These are phyloP conservation scores for Triops cancriformis DNA, from an alignment of 1,140 invertebrate species.

Conservation along the genomic window DNA sequence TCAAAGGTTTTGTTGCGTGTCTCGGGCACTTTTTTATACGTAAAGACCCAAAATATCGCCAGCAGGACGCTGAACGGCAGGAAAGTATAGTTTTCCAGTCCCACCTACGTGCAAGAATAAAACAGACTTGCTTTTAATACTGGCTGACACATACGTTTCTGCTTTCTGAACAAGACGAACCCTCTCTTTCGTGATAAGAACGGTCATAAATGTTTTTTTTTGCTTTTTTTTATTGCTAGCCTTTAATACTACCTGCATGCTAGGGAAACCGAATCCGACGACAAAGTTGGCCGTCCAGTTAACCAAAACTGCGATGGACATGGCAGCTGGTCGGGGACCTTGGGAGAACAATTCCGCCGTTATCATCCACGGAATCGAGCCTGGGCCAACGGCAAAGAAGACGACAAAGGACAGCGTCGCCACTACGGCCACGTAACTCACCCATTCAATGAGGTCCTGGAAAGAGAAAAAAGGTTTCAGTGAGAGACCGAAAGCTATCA, in stretches of 20 bases:
- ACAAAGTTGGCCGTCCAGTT: slow-evolving; percentile 98
- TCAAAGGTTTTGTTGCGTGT: slow-evolving; percentile 98
- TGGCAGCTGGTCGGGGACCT: slow-evolving; percentile 89
- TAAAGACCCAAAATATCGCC: slow-evolving; percentile 94
- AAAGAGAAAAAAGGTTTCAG: not conserved
- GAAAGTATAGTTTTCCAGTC: slow-evolving; percentile 90
- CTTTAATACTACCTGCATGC: slow-evolving; percentile 13
- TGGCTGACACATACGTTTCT: not conserved
- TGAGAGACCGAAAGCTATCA: too few species aligned
- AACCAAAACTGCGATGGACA: slow-evolving; percentile 93
- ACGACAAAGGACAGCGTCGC: slow-evolving; percentile 90
- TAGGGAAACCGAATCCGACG: slow-evolving; percentile 84
- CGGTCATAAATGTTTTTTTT: not conserved
- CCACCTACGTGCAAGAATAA: slow-evolving; percentile 54
- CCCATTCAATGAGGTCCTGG: slow-evolving; percentile 96
- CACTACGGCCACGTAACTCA: slow-evolving; percentile 89
- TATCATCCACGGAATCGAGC: slow-evolving; percentile 98
- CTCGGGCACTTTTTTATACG: slow-evolving; percentile 95
- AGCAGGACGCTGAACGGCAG: slow-evolving; percentile 93
- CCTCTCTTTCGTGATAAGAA: not conserved
- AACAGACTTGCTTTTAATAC: not conserved
- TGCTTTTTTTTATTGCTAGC: not conserved
- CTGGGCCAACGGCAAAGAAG: slow-evolving; percentile 92
- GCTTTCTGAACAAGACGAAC: not conserved
- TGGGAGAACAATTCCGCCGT: slow-evolving; percentile 97